Base-by-base conservation (phyloP, 1,140 invertebrate species). In the Zaprionus tsacasi region DNA sequence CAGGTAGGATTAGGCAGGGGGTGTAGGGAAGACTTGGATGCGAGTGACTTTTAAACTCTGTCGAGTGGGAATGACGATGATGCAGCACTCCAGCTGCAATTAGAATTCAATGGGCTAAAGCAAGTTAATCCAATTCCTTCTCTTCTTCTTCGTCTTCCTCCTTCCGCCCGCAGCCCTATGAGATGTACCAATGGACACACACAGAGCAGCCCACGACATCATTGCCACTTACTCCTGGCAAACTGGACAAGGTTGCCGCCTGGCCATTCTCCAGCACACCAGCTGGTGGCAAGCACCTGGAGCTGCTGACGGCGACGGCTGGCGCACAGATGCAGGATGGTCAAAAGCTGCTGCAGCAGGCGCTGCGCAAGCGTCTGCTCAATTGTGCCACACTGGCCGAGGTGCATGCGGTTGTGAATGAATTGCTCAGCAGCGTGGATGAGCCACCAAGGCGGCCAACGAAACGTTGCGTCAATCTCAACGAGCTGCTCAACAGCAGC, bases 181-280 rank as follows among this genome's bases (percentile, higher is more conserved):
- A 96, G 79, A 97, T 97, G 95, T 98, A 98, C 92, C 97, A 96
- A 89, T 98, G 97, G 97, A 95, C 96, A 25, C 95, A 97, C 88
- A 96, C 96, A 57, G 96, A 97, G 91, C 92, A 94, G 27, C 94
- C 95, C 35, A 92, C 93, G n/a, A 93, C 94, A 17, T 93, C 95
- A 75, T 94, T 95, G 45, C 94, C 95, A 21, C 93, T 95, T 25
- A 95, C 96, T n/a, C 96, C 96, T 3, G 96, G 96, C 38, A 94
- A 95, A 79, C 82, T 96, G 33, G 94, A 93, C 33, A 93, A 93
- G 25, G 91, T 93, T 12, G 86, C 78, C 2, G 74, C 82, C 0
- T 92, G 90, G 88, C 91, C 90, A 0, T 82, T 91, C 40, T 90
- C 82, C 35, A 91, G 82, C 68, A 91, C 89, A 4, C 86, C 91